Conservation (phyloP, 1,140 invertebrate genomes). For the Laupala kohalensis region DNA sequence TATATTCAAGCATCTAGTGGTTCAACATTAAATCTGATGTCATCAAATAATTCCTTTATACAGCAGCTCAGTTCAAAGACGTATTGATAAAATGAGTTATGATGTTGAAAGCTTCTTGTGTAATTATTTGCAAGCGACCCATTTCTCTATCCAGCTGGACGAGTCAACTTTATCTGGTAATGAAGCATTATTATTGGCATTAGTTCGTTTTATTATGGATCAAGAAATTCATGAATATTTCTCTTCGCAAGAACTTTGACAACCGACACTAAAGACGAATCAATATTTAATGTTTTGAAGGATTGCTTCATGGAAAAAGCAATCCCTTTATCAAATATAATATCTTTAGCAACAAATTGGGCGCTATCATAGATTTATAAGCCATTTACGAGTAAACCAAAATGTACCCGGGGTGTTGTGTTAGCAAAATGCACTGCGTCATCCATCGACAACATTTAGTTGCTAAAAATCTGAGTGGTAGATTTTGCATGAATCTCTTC, state of each 20-base stretch:
- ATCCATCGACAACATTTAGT: constrained; percentile 1
- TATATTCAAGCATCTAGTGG: no score
- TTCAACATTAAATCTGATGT: no score
- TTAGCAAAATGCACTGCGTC: neutral
- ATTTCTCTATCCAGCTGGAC: neutral
- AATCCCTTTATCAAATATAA: no score
- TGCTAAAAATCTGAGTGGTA: no score
- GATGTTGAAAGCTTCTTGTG: constrained; percentile 26
- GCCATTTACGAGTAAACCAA: no score
- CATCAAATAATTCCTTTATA: no score
- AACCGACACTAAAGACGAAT: no score
- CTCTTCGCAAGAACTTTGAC: neutral
- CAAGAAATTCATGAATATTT: neutral
- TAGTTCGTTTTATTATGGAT: neutral
- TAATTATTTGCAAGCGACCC: neutral
- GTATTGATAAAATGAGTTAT: constrained; percentile 28
- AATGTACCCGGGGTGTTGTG: neutral
- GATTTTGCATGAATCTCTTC: no score
- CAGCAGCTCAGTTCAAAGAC: constrained; percentile 26
- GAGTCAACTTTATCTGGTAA: neutral
- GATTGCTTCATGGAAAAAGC: no score
- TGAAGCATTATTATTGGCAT: constrained; percentile 1
- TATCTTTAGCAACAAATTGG: no score
- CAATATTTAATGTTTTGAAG: no score
- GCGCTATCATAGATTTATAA: no score